Evolutionary conservation across 2,888 invertebrate species (phyloP), one percentile per base, ranked within the genome.

Genomic region (Eristalinus aeneus): DNA sequence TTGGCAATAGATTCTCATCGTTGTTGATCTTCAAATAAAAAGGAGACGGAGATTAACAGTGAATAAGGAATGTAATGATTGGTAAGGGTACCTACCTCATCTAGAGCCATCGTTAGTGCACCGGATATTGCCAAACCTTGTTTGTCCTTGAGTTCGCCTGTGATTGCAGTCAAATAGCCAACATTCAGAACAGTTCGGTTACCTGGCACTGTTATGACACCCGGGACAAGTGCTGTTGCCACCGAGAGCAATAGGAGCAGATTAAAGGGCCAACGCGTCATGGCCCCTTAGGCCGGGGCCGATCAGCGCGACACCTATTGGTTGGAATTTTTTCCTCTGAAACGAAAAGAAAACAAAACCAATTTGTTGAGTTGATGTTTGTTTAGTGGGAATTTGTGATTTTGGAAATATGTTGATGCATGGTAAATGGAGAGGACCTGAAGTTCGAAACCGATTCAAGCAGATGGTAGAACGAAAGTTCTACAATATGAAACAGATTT

Each of bases 41-140:
- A 84, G 27, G 63, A 63, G 34, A 31, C 20, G 61, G 60, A 56
- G 36, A 58, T 31, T 54, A 32, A 32, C 61, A 54, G 23, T 16
- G 36, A 53, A 36, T 27, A 22, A 39, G 16, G 20, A 11, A 63
- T 12, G 16, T 27, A 16, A 23, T n/a, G 12, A 2, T 27, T 74
- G 11, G n/a, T n/a, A 56, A 22, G 2, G 22, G 23, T 11, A 2
- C 88, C 89, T 90, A 98, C 97, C 94, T 96, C 95, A 89, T 97
- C 95, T 77, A 98, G 94, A 71, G 98, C 98, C 94, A 97, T 95
- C 61, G 97, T 95, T 89, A 98, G 94, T 72, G 98, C 98, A 77
- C 98, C 98, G 71, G 97, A 97, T 90, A 98, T 96, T 88, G 96
- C 95, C 90, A 98, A 94, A 22, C 98, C 98, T 93, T 97, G 97